Percentiles rank a stretch among this genome's conserved stretches.
These are phyloP conservation scores for Bombus pascuorum DNA, from an alignment of 1,140 invertebrate genomes.

Conservation along the genomic window DNA sequence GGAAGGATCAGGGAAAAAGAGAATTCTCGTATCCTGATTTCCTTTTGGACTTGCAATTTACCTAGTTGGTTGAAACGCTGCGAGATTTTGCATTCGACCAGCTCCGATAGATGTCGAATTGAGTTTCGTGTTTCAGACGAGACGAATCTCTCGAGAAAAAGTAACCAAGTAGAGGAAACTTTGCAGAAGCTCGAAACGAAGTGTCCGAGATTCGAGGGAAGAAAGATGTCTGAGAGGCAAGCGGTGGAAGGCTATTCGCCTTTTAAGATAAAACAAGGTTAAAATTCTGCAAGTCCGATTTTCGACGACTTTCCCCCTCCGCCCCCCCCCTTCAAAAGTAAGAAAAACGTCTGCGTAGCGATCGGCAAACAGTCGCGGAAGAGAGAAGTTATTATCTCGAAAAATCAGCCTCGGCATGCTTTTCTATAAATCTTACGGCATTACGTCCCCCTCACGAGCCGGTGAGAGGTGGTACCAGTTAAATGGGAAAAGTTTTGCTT, in stretches of 20 bases:
- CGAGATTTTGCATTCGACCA: constrained; percentile 15
- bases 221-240: constrained; percentile 1
- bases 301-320: background rate
- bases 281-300: background rate
- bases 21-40: background rate
- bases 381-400: constrained; percentile 54
- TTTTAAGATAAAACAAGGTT: background rate
- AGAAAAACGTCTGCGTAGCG: background rate
- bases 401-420: constrained; percentile 55
- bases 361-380: background rate
- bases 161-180: constrained; percentile 12
- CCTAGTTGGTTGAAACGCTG: background rate
- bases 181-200: background rate
- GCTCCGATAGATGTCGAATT: constrained; percentile 8
- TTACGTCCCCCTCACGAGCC: constrained; percentile 48
- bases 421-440: constrained; percentile 64
- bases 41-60: background rate
- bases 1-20: background rate
- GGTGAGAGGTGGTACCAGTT: constrained; percentile 50
- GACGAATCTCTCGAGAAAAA: background rate
- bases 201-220: background rate
- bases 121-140: constrained; percentile 7
- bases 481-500: constrained; percentile 65
- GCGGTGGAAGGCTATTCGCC: background rate
- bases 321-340: fast-evolving